Conservation (phyloP, 2,113 vertebrate species). For the Girardinichthys multiradiatus region DNA sequence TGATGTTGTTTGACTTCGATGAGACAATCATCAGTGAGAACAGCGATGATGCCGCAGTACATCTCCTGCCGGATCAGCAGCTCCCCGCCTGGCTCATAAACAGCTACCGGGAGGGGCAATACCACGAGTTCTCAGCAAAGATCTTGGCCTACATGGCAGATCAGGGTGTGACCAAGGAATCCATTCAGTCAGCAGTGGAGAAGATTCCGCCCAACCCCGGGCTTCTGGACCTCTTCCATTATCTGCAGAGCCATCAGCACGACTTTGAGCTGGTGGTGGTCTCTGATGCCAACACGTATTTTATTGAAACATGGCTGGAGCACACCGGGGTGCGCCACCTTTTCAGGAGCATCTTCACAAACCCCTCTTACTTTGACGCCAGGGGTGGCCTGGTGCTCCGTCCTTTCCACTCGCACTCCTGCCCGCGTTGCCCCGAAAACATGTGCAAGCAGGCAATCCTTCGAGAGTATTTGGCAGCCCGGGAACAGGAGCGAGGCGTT, state of each 20-base stretch:
- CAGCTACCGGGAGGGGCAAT: constrained; percentile 83
- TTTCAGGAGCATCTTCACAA: constrained; percentile 90
- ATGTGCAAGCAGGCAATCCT: constrained; percentile 95
- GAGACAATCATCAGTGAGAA: constrained; percentile 92
- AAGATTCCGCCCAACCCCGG: constrained; percentile 86
- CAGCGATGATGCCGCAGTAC: constrained; percentile 88
- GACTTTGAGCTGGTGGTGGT: constrained; percentile 89
- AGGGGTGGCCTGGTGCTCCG: constrained; percentile 82
- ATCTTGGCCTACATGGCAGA: constrained; percentile 87
- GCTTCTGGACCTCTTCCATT: constrained; percentile 84
- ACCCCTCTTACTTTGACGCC: constrained; percentile 83
- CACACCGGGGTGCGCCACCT: constrained; percentile 76
- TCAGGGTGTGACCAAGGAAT: constrained; percentile 81
- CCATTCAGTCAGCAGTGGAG: constrained; percentile 81
- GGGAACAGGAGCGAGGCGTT: constrained; percentile 78
- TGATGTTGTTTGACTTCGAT: constrained; percentile 94
- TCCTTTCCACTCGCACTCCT: constrained; percentile 90
- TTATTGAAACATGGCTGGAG: constrained; percentile 86
- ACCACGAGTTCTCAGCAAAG: constrained; percentile 88
- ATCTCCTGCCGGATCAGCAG: constrained; percentile 79
- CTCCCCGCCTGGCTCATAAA: constrained; percentile 84
- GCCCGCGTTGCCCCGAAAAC: constrained; percentile 88
- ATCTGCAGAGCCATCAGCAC: constrained; percentile 80
- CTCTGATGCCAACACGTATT: constrained; percentile 92
- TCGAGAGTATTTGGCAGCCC: constrained; percentile 81